Percentiles rank a stretch among this genome's conserved stretches.
These are phyloP conservation scores for Squalus acanthias DNA, from an alignment of 2,797 vertebrate species.

Conservation along the genomic window DNA sequence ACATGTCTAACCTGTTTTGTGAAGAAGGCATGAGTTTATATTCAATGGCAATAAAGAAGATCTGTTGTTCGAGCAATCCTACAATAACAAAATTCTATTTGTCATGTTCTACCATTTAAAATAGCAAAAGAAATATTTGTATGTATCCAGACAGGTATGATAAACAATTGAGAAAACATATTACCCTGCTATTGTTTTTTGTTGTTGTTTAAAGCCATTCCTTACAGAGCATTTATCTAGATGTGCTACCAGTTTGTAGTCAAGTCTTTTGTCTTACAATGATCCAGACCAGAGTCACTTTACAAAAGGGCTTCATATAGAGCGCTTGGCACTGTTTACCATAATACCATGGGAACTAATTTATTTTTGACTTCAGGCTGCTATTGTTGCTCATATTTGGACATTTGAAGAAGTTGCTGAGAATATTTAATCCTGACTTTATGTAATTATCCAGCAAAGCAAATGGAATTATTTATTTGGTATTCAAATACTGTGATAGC, in stretches of 20 bases:
- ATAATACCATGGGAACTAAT: background rate
- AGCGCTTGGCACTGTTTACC: background rate
- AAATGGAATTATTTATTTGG: background rate
- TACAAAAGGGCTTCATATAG: background rate
- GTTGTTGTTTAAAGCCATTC: background rate
- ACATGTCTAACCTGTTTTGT: background rate
- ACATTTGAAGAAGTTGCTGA: background rate
- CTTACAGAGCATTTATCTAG: background rate
- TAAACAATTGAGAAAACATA: background rate
- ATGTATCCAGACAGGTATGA: background rate
- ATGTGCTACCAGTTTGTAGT: background rate
- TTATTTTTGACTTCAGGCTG: background rate
- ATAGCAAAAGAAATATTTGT: background rate
- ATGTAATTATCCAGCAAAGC: background rate
- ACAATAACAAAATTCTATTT: background rate
- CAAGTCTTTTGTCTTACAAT: background rate
- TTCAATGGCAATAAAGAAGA: background rate
- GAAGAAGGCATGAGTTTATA: background rate
- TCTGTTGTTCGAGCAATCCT: background rate
- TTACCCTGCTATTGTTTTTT: background rate
- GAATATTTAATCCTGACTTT: background rate
- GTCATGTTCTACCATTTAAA: background rate
- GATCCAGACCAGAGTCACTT: background rate
- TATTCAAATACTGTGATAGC: background rate
- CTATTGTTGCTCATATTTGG: background rate